These are phyloP conservation scores for Nothocercus julius DNA, from an alignment of 2,113 vertebrate species.

Conservation along the genomic window DNA sequence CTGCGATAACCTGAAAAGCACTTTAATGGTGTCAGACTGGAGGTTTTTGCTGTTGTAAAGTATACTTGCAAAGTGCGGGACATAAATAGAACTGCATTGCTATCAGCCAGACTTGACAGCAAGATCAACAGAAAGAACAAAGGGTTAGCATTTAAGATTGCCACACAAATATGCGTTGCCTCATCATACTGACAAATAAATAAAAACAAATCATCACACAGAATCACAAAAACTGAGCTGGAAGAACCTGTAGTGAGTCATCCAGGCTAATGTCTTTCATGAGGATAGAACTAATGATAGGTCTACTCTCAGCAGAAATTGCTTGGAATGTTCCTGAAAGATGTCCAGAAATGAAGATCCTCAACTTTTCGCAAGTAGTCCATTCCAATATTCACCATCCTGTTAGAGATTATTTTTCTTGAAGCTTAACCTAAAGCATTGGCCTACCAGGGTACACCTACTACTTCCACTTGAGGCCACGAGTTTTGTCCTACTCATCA, in stretches of 20 bases:
- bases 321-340: not conserved
- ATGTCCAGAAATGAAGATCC: not conserved
- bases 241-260: not conserved
- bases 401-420: not conserved
- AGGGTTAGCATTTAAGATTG: not conserved
- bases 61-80: not conserved
- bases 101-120: not conserved
- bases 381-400: not conserved
- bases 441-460: not conserved
- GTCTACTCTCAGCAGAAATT: not conserved
- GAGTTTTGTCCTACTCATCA: not conserved
- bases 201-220: not conserved
- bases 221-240: not conserved
- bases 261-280: not conserved
- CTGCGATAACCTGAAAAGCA: not conserved
- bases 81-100: not conserved
- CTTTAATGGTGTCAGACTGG: not conserved
- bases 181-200: not conserved
- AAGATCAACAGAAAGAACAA: not conserved
- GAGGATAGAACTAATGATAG: accelerated
- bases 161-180: not conserved
- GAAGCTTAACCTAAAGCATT: not conserved
- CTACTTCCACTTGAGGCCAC: not conserved
- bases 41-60: not conserved
- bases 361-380: not conserved